These are phyloP conservation scores for Rhombomys opimus DNA, from an alignment of 2,113 vertebrate species.

Conservation along the genomic window DNA sequence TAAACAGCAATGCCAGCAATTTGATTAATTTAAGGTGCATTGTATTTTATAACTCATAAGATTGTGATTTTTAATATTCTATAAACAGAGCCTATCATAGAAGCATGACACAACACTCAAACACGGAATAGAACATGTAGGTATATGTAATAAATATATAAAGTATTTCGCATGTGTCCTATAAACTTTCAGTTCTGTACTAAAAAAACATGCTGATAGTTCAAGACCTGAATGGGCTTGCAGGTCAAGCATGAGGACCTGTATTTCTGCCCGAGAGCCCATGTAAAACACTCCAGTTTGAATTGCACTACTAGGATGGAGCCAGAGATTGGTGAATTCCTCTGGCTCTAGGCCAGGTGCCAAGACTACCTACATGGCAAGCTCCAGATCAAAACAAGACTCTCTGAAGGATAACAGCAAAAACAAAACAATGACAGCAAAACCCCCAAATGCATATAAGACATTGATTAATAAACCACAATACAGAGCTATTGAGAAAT, in stretches of 20 bases:
- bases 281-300: too few relatives aligned
- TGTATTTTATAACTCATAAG: not conserved
- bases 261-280: accelerated
- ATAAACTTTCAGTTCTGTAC: not conserved
- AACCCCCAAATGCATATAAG: not conserved
- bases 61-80: not conserved
- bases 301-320: too few relatives aligned
- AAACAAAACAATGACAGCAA: not conserved
- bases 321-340: too few relatives aligned
- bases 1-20: not conserved
- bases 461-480: not conserved
- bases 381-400: not conserved
- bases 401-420: not conserved
- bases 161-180: not conserved
- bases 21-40: not conserved
- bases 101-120: not conserved
- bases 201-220: not conserved
- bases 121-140: not conserved
- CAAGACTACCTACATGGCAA: not conserved
- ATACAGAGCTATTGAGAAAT: too few relatives aligned
- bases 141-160: not conserved
- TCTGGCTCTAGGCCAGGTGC: not conserved
- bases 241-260: not conserved
- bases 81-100: not conserved
- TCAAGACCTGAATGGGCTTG: not conserved